phyloP scores from a whole-genome alignment of 2,888 invertebrate species.

The Mechanitis mazaeus region DNA sequence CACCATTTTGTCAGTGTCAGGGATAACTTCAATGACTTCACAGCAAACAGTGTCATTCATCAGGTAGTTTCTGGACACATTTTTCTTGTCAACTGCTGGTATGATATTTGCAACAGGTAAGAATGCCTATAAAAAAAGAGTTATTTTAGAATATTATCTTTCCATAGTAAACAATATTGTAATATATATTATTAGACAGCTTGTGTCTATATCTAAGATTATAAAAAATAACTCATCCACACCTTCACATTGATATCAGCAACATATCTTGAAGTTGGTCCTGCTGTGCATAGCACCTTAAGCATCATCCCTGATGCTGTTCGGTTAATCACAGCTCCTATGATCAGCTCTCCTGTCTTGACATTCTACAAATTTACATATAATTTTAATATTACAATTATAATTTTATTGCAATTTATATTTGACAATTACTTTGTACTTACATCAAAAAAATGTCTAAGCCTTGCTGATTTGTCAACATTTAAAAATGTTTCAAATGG shows the following conservation, averaged over 20 bases:
- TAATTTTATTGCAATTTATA: constrained; percentile 7
- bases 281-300: constrained; percentile 89
- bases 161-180: too few relatives aligned
- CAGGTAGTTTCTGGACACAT: constrained; percentile 85
- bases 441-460: constrained; percentile 90
- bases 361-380: constrained; percentile 68
- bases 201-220: not conserved
- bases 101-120: constrained; percentile 83
- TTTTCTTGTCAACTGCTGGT: constrained; percentile 88
- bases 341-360: constrained; percentile 86
- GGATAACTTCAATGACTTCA: constrained; percentile 90
- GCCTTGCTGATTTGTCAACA: constrained; percentile 85
- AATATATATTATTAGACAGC: not conserved
- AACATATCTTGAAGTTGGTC: constrained; percentile 86
- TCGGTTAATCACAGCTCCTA: constrained; percentile 86
- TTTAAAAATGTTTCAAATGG: constrained; percentile 90
- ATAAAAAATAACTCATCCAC: constrained; percentile 24
- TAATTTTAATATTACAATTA: constrained; percentile 1
- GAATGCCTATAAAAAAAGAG: constrained; percentile 71
- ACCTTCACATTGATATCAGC: constrained; percentile 93
- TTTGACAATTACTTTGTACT: constrained; percentile 37
- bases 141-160: too few relatives aligned
- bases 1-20: constrained; percentile 91
- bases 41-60: constrained; percentile 91
- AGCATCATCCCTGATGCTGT: constrained; percentile 84